Base-by-base conservation (phyloP, 2,797 vertebrate species). In the Catharus ustulatus region DNA sequence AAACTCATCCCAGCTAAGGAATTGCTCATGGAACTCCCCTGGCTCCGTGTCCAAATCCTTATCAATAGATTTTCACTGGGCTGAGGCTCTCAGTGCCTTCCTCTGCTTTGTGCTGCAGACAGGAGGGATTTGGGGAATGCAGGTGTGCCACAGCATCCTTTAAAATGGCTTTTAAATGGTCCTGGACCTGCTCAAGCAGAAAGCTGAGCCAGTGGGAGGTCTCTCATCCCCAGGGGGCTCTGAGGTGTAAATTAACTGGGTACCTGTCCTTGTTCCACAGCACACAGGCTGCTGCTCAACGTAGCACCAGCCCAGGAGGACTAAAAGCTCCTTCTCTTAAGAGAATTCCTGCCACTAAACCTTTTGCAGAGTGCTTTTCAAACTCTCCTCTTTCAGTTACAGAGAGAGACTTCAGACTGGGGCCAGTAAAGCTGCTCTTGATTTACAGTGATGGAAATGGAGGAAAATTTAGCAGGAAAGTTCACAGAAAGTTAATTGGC, bases 401-500 rank as follows among this genome's bases (percentile, higher is more conserved):
- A 29, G 32, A 13, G 66, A 77, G n/a, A 21, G 32, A 62, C 36
- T 77, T 84, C 72, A 93, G 67, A 40, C 9, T 40, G 52, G 43
- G 54, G 54, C 83, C 58, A 66, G 68, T 68, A 36, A 74, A 86
- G 62, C 59, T 30, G 21, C 40, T 87, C 79, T 79, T 83, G 67
- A 93, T 91, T 89, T 69, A 40, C 72, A 88, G 14, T 1, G 16
- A 68, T 40, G 42, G 63, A 91, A 83, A 75, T 2, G 7, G 21
- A 89, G 20, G 62, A 38, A 90, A 85, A 52, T 10, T 30, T 72
- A 62, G 32, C 78, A 84, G 54, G 9, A 86, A 66, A 91, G 94
- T 93, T 93, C 73, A 93, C 45, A 83, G 55, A 87, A 91, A 94
- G 87, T 91, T 83, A 96, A 90, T 30, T 94, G 78, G 92, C 89